Evolutionary conservation across 2,888 invertebrate species (phyloP).

Genomic region (Apodemia mormo): DNA sequence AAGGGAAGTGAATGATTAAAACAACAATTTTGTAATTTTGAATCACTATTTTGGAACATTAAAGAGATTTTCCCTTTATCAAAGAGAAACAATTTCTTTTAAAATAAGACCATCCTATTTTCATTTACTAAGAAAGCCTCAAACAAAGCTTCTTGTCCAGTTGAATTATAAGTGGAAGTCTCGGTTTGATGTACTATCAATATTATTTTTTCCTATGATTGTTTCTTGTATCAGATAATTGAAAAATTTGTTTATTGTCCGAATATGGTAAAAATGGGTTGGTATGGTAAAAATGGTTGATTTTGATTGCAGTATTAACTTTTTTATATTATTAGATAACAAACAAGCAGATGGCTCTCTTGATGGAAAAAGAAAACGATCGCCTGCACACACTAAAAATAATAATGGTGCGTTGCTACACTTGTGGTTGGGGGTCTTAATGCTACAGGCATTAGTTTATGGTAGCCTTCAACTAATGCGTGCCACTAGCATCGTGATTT

Average conservation of each 20-base stretch:
- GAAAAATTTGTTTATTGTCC: constrained; percentile 9
- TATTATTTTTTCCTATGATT: constrained; percentile 18
- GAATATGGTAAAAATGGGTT: neutral
- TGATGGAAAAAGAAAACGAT: too few relatives aligned
- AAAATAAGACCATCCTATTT: constrained; percentile 23
- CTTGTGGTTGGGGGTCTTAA: too few relatives aligned
- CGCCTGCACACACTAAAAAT: too few relatives aligned
- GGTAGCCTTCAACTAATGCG: too few relatives aligned
- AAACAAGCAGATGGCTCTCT: too few relatives aligned
- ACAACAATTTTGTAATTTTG: neutral
- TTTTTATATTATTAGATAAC: too few relatives aligned
- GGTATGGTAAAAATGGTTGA: neutral
- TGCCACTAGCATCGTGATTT: too few relatives aligned
- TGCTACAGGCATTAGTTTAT: too few relatives aligned
- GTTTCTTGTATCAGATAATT: constrained; percentile 19
- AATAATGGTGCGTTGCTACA: too few relatives aligned
- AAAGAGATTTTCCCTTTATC: neutral
- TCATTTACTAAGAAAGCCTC: constrained; percentile 19
- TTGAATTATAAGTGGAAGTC: constrained; percentile 24
- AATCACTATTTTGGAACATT: neutral
- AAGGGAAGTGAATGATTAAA: neutral
- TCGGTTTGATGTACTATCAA: constrained; percentile 26
- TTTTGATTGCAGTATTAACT: too few relatives aligned
- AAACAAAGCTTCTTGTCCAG: constrained; percentile 23
- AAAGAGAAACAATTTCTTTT: constrained; percentile 23